Base-by-base conservation (phyloP, 1,140 invertebrate species). In the Pseudomyrmex cubaensis region DNA sequence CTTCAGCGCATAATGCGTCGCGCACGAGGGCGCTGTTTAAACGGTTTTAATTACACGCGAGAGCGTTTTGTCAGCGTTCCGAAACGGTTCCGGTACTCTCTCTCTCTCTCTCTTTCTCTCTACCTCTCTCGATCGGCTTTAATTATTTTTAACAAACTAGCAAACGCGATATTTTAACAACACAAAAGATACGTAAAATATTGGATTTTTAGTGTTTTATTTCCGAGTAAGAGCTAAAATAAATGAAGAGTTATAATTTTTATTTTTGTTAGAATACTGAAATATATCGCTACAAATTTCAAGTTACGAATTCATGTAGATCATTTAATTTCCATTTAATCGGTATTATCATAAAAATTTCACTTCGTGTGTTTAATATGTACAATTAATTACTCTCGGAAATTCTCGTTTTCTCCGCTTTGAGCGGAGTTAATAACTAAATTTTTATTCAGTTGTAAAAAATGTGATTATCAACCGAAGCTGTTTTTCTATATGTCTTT, bases 1-100 rank as follows among this genome's bases (percentile, higher is more conserved):
- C 63, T 57, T 63, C 50, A 35, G 56, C 20, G 75, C 35, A 22
- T 22, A 76, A 35, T 15, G 10, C 62, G 74, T 66, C 12, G 22
- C 48, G 74, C 72, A 76, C 54, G 74, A 66, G 57, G 44, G 44
- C 57, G 20, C 44, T 13, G n/a, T 76, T 77, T 67, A 67, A 67
- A 67, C 48, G 48, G 5, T n/a, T 67, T 77, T 67, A 67, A 77
- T 77, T 77, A 67, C 15, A 35, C 62, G 74, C 46, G n/a, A 54
- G 52, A 54, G 35, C 61, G 74, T 48, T 52, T 44, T 35, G 61
- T 48, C 48, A 25, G 46, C 3, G 8, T 8, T 66, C 1, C 12
- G 46, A 15, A 54, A 44, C 22, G 35, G 35, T 5, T n/a, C n/a
- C n/a, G n/a, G n/a, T n/a, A n/a, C 35, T 35, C 35, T 35, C 35